A percentile compares a stretch with the other conserved stretches of the same genome.
These are phyloP conservation scores for Chondrilla cf. caribensis DNA, from an alignment of 37 sponge, comb jelly and placozoan genomes.

Conservation along the genomic window DNA sequence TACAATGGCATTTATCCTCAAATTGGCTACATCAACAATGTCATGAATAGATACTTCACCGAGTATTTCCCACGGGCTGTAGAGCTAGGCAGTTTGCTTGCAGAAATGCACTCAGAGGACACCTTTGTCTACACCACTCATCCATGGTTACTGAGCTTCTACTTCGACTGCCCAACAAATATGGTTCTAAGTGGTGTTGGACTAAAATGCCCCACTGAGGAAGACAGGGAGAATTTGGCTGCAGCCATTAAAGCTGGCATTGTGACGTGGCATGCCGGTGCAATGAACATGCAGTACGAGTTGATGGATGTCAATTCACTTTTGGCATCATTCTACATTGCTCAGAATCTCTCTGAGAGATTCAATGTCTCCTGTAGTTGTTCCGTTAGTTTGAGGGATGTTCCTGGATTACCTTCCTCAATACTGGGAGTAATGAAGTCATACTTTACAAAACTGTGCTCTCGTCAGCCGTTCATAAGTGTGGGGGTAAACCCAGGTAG, in stretches of 20 bases:
- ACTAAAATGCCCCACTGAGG: constrained; percentile 39
- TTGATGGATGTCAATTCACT: constrained; percentile 44
- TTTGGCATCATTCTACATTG: constrained; percentile 16
- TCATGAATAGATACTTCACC: constrained; percentile 59
- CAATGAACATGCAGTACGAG: constrained; percentile 72
- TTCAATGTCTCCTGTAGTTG: background rate
- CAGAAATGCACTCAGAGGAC: background rate
- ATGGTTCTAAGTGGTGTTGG: constrained; percentile 40
- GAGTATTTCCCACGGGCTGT: constrained; percentile 62
- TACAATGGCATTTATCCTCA: constrained; percentile 55
- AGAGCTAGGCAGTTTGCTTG: constrained; percentile 23
- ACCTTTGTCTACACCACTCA: constrained; percentile 73
- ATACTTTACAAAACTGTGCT: constrained; percentile 6
- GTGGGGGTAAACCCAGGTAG: constrained; percentile 75
- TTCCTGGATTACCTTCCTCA: constrained; percentile 39
- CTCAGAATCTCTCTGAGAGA: background rate
- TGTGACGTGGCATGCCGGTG: constrained; percentile 59
- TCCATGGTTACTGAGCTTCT: constrained; percentile 65
- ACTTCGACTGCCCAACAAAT: constrained; percentile 69
- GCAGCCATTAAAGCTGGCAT: constrained; percentile 26
- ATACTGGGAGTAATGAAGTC: constrained; percentile 20
- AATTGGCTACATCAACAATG: constrained; percentile 40
- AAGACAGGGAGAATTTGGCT: constrained; percentile 14
- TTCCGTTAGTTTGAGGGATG: constrained; percentile 58
- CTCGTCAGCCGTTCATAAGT: constrained; percentile 22